Evolutionary conservation across 2,888 invertebrate species (phyloP), one percentile per base, ranked within the genome.

Genomic region (Aquatica leii): DNA sequence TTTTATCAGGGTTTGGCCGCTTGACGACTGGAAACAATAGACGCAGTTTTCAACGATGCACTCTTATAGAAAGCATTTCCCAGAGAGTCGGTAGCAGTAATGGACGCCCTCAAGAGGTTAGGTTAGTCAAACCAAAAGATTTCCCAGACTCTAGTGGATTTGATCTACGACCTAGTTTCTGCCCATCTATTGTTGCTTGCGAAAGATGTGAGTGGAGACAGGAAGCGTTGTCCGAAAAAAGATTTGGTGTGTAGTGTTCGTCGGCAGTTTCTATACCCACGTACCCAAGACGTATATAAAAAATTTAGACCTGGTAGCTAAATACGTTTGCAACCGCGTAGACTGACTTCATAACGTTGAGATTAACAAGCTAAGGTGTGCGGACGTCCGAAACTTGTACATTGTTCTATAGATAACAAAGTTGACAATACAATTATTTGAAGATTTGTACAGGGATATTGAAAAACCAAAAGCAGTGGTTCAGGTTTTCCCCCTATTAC

Each of bases 211-310:
- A n/a, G n/a, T n/a, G n/a, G n/a, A n/a, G n/a, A n/a, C n/a, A n/a
- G n/a, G 12, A 18, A 24, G 24, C 17, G 18, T 20, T 21, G 49
- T 49, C 20, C 12, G 4, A 34, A 43, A 53, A 55, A 56, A 51
- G 24, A 12, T 54, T 18, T 54, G 64, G 6, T 48, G 50, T 37
- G 17, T n/a, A n/a, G 64, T 11, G 58, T 61, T 9, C 53, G 57
- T 41, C 69, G 73, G 65, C 68, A 67, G 20, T 72, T 67, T 40
- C 51, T 66, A 1, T 77, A 73, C 34, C 74, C 77, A 0, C 56
- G 74, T 0, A 74, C 76, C 43, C 77, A 78, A 62, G 73, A 77
- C 3, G 43, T 78, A 0, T 78, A 55, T 8, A 68, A 69, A 46
- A 71, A 65, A n/a, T n/a, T n/a, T n/a, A 69, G 73, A 73, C 60